A percentile compares a stretch with the other conserved stretches of the same genome.
Evolutionary conservation across 1,140 invertebrate species (phyloP).

Genomic region (Hesperophylax magnus): DNA sequence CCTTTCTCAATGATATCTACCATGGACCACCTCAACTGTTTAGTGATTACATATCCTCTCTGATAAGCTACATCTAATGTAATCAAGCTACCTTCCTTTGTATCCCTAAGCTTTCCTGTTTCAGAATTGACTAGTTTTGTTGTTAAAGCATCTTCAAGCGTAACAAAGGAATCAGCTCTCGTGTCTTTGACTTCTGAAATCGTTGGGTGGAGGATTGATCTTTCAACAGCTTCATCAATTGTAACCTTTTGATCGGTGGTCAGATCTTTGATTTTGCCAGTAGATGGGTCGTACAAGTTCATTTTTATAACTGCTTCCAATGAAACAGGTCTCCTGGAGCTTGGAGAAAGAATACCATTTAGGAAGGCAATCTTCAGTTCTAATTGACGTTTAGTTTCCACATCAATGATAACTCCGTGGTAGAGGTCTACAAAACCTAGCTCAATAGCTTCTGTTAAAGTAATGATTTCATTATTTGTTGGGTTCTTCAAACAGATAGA

Average conservation of each 20-base stretch:
- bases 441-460: conserved; percentile 83
- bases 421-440: conserved; percentile 83
- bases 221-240: conserved; percentile 82
- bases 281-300: conserved; percentile 79
- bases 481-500: conserved; percentile 81
- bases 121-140: conserved; percentile 78
- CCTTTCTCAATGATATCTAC: conserved; percentile 84
- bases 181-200: conserved; percentile 88
- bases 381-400: conserved; percentile 77
- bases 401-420: conserved; percentile 79
- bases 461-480: conserved; percentile 78
- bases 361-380: conserved; percentile 80
- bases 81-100: conserved; percentile 76
- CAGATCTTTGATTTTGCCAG: conserved; percentile 81
- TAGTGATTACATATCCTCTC: conserved; percentile 79
- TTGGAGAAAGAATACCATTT: conserved; percentile 78
- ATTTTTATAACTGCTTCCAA: conserved; percentile 82
- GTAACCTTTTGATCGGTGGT: conserved; percentile 79
- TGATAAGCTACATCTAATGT: conserved; percentile 80
- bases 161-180: conserved; percentile 76
- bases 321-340: conserved; percentile 79
- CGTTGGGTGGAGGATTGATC: conserved; percentile 85
- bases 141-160: conserved; percentile 78
- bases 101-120: conserved; percentile 79
- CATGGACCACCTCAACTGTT: conserved; percentile 78